Percentiles rank a stretch among this genome's conserved stretches.
These are phyloP conservation scores for Apus apus DNA, from an alignment of 2,113 vertebrate genomes.

Conservation along the genomic window DNA sequence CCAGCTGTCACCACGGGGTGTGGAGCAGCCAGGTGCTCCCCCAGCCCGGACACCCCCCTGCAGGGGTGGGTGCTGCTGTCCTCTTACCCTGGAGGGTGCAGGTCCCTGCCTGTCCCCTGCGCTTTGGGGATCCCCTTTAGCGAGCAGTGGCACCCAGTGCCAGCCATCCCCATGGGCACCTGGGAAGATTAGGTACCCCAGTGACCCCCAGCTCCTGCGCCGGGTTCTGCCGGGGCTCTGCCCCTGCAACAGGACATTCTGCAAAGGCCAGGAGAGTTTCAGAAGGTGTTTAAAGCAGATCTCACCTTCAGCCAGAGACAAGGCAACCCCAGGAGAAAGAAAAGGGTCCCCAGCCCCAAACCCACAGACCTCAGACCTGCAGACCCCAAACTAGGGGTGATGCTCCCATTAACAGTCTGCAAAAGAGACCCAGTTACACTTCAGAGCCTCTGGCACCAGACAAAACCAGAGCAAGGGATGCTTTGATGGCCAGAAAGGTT, in stretches of 20 bases:
- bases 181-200: neutral
- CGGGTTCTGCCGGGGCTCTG: neutral
- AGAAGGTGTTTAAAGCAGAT: neutral
- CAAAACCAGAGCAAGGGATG: neutral
- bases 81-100: neutral
- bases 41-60: neutral
- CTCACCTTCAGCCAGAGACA: neutral
- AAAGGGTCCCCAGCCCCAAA: neutral
- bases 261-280: neutral
- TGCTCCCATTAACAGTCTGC: neutral
- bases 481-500: neutral
- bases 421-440: neutral
- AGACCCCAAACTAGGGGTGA: neutral
- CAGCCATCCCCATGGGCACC: neutral
- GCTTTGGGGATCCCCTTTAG: too few species aligned
- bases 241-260: neutral
- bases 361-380: fast-evolving
- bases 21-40: fast-evolving
- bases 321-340: neutral
- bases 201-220: neutral
- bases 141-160: neutral
- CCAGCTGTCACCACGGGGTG: neutral
- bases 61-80: neutral
- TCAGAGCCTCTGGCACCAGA: neutral
- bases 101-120: neutral